Evolutionary conservation across 2,113 vertebrate species (phyloP).

Genomic region (Hipposideros armiger): DNA sequence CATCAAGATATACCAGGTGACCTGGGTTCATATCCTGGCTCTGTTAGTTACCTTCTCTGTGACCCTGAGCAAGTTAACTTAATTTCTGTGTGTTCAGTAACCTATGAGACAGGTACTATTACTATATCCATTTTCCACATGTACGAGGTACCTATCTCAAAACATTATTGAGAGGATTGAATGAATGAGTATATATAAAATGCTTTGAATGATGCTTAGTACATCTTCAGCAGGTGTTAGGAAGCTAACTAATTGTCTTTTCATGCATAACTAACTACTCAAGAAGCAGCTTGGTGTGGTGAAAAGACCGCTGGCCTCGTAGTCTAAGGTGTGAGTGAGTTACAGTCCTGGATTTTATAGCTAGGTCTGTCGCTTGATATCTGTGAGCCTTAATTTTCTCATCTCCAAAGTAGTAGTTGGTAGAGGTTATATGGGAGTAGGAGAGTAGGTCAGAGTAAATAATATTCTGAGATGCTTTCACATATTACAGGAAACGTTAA

Average conservation of each 20-base stretch:
- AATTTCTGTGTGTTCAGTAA: neutral
- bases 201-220: neutral
- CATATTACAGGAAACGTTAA: slow-evolving; percentile 19
- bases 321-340: neutral
- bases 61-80: neutral
- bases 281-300: neutral
- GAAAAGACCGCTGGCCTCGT: neutral
- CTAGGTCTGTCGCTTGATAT: neutral
- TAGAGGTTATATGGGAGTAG: neutral
- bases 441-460: neutral
- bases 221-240: slow-evolving; percentile 15
- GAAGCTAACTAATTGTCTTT: slow-evolving; percentile 1
- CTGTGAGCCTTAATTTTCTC: neutral
- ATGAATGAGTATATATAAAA: neutral
- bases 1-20: neutral
- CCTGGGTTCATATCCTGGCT: neutral
- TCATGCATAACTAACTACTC: neutral
- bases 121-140: neutral
- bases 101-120: neutral
- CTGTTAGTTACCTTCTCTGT: neutral
- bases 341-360: neutral
- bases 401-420: neutral
- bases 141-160: neutral
- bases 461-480: neutral
- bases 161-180: neutral